A percentile compares a stretch with the other conserved stretches of the same genome.
These are phyloP conservation scores for Taenioides sp. DNA, from an alignment of 2,797 vertebrate species.

Conservation along the genomic window DNA sequence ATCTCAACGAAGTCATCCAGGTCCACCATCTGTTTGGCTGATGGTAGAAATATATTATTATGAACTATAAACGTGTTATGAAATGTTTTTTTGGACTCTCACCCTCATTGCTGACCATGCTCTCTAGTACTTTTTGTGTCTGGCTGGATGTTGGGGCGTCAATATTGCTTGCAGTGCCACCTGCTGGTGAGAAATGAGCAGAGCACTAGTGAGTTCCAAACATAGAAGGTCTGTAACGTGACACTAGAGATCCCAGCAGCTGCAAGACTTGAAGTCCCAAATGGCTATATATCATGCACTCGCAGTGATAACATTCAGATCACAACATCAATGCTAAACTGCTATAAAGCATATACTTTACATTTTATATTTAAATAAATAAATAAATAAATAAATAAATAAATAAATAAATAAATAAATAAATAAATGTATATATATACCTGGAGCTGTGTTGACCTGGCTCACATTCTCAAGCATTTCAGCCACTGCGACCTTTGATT, in stretches of 20 bases:
- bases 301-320: conserved; percentile 4
- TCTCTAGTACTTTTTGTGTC: conserved; percentile 89
- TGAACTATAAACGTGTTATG: background rate
- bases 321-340: background rate
- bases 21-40: conserved; percentile 85
- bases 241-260: conserved; percentile 47
- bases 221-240: conserved; percentile 33
- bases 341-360: no score
- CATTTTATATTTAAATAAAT: background rate
- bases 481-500: conserved; percentile 85
- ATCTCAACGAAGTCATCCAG: conserved; percentile 95
- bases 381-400: no score
- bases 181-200: conserved; percentile 57
- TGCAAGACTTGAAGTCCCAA: conserved; percentile 46
- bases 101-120: conserved; percentile 88
- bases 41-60: conserved; percentile 13
- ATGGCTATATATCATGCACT: conserved; percentile 24
- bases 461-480: conserved; percentile 92
- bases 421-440: conserved; percentile 55
- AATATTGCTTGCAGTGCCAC: conserved; percentile 66
- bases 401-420: no score
- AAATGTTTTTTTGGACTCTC: conserved; percentile 51
- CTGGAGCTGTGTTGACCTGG: conserved; percentile 81
- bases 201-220: conserved; percentile 29
- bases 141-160: conserved; percentile 79